Evolutionary conservation across 2,113 vertebrate species (phyloP).

Genomic region (Hippocampus abdominalis): DNA sequence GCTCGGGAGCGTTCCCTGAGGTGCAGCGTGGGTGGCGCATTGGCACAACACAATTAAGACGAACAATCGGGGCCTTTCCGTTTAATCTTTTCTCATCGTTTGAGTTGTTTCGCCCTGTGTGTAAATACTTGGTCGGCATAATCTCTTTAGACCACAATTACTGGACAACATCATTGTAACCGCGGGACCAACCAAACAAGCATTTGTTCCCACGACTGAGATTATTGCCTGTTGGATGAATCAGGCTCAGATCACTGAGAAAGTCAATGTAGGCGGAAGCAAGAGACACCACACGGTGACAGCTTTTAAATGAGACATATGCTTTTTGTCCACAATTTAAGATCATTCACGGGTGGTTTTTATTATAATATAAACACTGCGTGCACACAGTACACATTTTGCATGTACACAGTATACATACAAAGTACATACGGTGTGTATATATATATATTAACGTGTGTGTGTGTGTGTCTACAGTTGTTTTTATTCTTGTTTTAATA

Average conservation of each 20-base stretch:
- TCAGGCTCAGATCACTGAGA: constrained; percentile 24
- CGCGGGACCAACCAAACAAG: constrained; percentile 1
- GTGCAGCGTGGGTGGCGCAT: constrained; percentile 38
- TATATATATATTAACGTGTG: too few relatives aligned
- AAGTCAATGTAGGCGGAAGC: constrained; percentile 43
- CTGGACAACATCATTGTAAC: constrained; percentile 4
- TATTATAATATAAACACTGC: too few relatives aligned
- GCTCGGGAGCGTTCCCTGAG: constrained; percentile 38
- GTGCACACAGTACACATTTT: too few relatives aligned
- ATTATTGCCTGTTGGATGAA: constrained; percentile 43
- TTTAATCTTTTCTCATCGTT: constrained; percentile 28
- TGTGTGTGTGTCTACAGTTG: too few relatives aligned
- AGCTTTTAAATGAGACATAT: background rate
- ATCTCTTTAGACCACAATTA: constrained; percentile 18
- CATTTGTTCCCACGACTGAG: constrained; percentile 3
- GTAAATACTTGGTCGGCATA: background rate
- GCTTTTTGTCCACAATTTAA: too few relatives aligned
- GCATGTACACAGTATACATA: too few relatives aligned
- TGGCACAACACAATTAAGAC: constrained; percentile 54
- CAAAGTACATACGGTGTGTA: too few relatives aligned
- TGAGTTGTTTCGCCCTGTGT: constrained; percentile 11
- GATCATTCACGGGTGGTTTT: too few relatives aligned
- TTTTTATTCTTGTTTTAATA: too few relatives aligned
- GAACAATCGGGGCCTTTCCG: constrained; percentile 28
- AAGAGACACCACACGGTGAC: constrained; percentile 12